phyloP scores from a whole-genome alignment of 2,113 vertebrate species.

The Aix galericulata region DNA sequence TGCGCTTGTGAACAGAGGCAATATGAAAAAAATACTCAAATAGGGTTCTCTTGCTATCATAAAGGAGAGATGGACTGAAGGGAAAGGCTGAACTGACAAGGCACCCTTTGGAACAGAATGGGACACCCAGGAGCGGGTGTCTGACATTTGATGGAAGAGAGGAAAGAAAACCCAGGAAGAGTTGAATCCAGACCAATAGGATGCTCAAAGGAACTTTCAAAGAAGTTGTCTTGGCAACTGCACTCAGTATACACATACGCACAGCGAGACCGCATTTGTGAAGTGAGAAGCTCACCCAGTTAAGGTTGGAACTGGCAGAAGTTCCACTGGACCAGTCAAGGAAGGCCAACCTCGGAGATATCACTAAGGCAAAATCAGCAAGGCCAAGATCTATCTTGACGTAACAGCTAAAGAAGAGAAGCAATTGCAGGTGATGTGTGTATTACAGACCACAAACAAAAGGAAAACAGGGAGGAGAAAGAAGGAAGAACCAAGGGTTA shows the following conservation, averaged over 20 bases:
- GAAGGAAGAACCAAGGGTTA: background rate
- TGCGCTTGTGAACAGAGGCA: background rate
- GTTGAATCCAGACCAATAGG: background rate
- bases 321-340: background rate
- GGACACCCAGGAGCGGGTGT: background rate
- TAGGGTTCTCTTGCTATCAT: background rate
- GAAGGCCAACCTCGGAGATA: background rate
- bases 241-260: rapidly evolving
- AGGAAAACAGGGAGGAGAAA: background rate
- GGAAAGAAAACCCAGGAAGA: background rate
- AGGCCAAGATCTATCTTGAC: background rate
- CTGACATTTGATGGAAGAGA: background rate
- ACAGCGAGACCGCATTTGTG: background rate
- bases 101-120: background rate
- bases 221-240: background rate
- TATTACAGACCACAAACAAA: background rate
- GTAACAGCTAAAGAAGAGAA: background rate
- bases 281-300: background rate
- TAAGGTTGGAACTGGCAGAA: background rate
- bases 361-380: background rate
- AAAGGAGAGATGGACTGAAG: background rate
- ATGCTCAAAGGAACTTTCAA: background rate
- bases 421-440: background rate
- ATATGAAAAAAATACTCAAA: background rate
- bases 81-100: background rate